Percentiles rank a stretch among this genome's conserved stretches.
Evolutionary conservation across 2,888 invertebrate genomes (phyloP).

Genomic region (Drosophila mimica): DNA sequence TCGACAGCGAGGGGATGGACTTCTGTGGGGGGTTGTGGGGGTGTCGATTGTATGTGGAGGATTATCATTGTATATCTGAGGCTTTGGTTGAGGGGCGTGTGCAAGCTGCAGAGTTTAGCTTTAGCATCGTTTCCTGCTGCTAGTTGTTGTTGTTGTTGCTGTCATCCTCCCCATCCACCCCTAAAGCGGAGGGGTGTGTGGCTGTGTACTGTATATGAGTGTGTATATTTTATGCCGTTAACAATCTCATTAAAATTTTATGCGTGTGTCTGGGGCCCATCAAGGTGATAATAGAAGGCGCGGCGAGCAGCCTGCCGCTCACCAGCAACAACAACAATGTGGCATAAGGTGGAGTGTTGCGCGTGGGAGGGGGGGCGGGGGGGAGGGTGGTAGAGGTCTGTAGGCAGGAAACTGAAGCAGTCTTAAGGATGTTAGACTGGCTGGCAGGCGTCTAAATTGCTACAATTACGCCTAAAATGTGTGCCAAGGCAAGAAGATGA

Average conservation of each 20-base stretch:
- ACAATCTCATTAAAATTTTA: constrained; percentile 81
- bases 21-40: too few relatives aligned
- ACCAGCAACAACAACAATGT: constrained; percentile 21
- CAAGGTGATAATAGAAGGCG: constrained; percentile 75
- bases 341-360: not conserved
- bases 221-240: constrained; percentile 78
- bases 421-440: constrained; percentile 50
- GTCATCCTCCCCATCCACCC: constrained; percentile 33
- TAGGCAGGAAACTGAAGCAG: constrained; percentile 18
- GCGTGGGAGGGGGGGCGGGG: not conserved
- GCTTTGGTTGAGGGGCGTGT: constrained; percentile 42
- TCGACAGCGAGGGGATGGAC: constrained; percentile 28
- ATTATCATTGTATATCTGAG: constrained; percentile 38
- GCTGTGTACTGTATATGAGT: constrained; percentile 37
- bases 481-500: constrained; percentile 54
- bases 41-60: constrained; percentile 4
- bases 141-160: constrained; percentile 13
- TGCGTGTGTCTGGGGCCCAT: constrained; percentile 69
- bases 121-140: constrained; percentile 23
- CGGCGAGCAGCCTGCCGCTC: constrained; percentile 26
- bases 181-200: constrained; percentile 6
- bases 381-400: not conserved
- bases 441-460: constrained; percentile 74
- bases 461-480: constrained; percentile 80
- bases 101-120: constrained; percentile 55